Base-by-base conservation (phyloP, 2,113 vertebrate species). In the Pseudorhombus dupliciocellatus region DNA sequence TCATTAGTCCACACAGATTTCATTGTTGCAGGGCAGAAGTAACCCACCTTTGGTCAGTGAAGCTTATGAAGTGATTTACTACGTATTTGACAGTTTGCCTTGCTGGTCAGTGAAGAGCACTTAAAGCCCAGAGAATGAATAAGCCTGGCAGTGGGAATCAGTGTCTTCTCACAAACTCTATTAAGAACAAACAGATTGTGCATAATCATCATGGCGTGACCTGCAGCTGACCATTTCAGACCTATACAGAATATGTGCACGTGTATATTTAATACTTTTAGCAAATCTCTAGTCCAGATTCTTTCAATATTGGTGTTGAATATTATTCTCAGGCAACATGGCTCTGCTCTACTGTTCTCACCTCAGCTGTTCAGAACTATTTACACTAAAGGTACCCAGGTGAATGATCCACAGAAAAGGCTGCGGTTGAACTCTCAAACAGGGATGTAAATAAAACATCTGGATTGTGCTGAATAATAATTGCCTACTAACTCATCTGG, bases 221-320 rank as follows among this genome's bases (percentile, higher is more conserved):
- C 40, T 44, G 12, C 26, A 22, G 44, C 40, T 22, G 16, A 30
- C n/a, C 21, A 24, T 44, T 44, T 44, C 40, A 44, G 40, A 44
- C 46, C 46, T 3, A 3, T n/a, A 9, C 20, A 50, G 21, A 50
- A 50, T 20, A 50, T 7, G 18, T 50, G n/a, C 21, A 52, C n/a
- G 7, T 50, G 46, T 48, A 70, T 1, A 18, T 46, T 56, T 66
- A 60, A 65, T 18, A 30, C n/a, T 64, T 14, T 10, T 37, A 74
- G 24, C 16, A 20, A 46, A 30, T 26, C 8, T 53, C 40, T 31
- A 21, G 51, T 62, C 44, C 24, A 51, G 7, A 56, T 4, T 56
- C 26, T 28, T 16, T 55, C 34, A 24, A 25, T 28, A 28, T 42
- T 31, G 16, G 52, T 31, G 30, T 34, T 26, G 11, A 37, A 50